These are phyloP conservation scores for Puma concolor DNA, from an alignment of 2,113 vertebrate species.

Conservation along the genomic window DNA sequence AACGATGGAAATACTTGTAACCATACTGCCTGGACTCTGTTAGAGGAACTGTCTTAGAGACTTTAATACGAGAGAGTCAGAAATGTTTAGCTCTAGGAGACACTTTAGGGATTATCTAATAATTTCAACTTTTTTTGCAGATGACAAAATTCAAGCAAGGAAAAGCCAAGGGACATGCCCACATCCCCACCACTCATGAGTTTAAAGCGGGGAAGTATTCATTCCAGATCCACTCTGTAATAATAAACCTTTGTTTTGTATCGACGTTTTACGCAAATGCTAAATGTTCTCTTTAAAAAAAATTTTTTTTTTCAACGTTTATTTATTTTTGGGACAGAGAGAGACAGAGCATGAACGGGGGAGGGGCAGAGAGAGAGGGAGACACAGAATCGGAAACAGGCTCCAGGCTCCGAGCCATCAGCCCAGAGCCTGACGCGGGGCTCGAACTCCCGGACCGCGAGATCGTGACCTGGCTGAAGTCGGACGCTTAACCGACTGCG, in stretches of 20 bases:
- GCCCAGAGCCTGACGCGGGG: too few species aligned
- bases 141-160: conserved; percentile 10
- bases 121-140: not conserved
- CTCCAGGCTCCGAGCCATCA: too few species aligned
- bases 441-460: too few species aligned
- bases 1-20: conserved; percentile 78
- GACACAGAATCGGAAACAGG: too few species aligned
- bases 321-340: too few species aligned
- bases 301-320: too few species aligned
- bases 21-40: conserved; percentile 35
- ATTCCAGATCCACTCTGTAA: not conserved
- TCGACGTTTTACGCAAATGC: not conserved
- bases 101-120: not conserved
- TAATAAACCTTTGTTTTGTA: not conserved
- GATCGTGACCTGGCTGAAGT: too few species aligned
- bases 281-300: conserved; percentile 3
- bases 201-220: not conserved
- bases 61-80: not conserved
- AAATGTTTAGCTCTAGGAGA: not conserved
- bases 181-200: not conserved
- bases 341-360: too few species aligned
- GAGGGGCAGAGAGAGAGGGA: too few species aligned
- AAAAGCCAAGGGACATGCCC: not conserved
- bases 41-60: conserved; percentile 19
- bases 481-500: too few species aligned